Evolutionary conservation across 1,140 invertebrate species (phyloP).

Genomic region (Eueides isabella): DNA sequence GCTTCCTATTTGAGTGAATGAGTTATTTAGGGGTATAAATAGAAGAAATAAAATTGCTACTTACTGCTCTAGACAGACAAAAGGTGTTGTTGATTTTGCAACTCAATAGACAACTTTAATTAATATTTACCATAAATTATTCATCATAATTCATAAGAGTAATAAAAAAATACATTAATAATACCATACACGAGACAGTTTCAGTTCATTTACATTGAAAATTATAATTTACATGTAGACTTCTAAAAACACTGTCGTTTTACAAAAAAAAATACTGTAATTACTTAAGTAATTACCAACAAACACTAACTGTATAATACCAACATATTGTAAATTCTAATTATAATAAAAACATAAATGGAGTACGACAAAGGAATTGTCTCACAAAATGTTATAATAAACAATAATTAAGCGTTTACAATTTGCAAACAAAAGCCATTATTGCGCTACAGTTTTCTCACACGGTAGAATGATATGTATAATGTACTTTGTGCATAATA

Average conservation of each 20-base stretch:
- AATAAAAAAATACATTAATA: no score
- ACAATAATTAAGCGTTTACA: slow-evolving; percentile 43
- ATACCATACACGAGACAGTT: neutral
- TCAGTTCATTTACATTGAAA: no score
- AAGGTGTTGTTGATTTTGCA: no score
- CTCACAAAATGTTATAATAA: slow-evolving; percentile 29
- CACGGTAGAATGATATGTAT: neutral
- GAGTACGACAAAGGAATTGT: neutral
- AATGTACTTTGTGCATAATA: no score
- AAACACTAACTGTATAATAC: neutral
- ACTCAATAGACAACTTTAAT: no score
- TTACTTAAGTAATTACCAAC: neutral
- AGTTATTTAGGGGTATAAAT: no score
- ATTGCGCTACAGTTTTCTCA: slow-evolving; percentile 12
- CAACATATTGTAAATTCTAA: neutral
- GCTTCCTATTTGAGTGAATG: no score
- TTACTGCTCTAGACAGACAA: no score
- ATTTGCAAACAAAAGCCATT: slow-evolving; percentile 46
- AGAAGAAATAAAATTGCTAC: no score
- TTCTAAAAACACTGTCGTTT: neutral
- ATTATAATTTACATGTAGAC: neutral
- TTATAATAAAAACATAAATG: neutral
- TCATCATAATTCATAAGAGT: no score
- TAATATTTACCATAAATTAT: no score
- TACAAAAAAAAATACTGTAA: neutral